A percentile compares a stretch with the other conserved stretches of the same genome.
phyloP scores from a whole-genome alignment of 2,888 invertebrate species.

The Macropis europaea region DNA sequence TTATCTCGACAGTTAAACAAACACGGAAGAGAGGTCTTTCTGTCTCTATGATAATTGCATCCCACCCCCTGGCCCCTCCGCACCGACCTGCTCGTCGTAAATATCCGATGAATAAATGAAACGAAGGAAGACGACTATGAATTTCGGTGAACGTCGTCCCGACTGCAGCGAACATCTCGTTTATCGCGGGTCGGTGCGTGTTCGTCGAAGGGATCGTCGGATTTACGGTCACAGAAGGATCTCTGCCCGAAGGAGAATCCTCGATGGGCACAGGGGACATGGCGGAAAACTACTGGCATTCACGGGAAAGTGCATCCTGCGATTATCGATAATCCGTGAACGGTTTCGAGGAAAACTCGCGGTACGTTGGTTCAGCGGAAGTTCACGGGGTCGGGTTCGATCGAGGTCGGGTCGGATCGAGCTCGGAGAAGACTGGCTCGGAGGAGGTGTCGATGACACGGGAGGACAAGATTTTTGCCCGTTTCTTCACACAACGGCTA shows the following conservation, averaged over 20 bases:
- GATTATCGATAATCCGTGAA: neutral
- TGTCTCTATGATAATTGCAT: conserved; percentile 49
- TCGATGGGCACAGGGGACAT: neutral
- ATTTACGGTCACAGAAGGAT: neutral
- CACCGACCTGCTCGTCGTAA: conserved; percentile 15
- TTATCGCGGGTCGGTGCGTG: too few species aligned
- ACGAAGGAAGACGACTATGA: conserved; percentile 38
- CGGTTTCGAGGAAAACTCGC: neutral
- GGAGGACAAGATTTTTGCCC: conserved; percentile 47
- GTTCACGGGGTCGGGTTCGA: neutral
- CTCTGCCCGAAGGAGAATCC: neutral
- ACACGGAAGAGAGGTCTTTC: conserved; percentile 36
- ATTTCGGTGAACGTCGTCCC: too few species aligned
- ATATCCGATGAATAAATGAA: conserved; percentile 52
- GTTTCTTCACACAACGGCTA: conserved; percentile 38
- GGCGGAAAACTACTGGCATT: conserved; percentile 17
- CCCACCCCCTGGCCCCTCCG: neutral
- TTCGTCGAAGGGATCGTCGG: conserved; percentile 2
- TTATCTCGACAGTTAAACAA: conserved; percentile 54
- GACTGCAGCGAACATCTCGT: too few species aligned
- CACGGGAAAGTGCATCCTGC: neutral
- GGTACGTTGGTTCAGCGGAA: neutral
- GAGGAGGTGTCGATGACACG: conserved; percentile 33
- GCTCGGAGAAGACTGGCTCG: neutral
- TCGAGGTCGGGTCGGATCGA: neutral